These are phyloP conservation scores for Parascotia fuliginaria DNA, from an alignment of 2,888 invertebrate genomes.

Conservation along the genomic window DNA sequence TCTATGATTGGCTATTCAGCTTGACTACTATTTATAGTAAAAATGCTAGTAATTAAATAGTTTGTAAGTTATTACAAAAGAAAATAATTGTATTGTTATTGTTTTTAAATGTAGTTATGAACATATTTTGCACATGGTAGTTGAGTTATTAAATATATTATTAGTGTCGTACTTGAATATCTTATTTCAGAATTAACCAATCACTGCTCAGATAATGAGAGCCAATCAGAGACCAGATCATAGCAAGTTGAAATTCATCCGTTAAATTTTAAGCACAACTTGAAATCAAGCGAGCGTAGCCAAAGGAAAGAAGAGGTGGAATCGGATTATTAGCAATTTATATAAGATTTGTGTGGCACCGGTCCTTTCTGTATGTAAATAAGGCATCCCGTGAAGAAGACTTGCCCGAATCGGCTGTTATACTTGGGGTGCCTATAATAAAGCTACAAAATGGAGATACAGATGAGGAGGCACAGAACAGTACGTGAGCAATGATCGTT, in stretches of 20 bases:
- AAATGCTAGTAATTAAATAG: too few relatives aligned
- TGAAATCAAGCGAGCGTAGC: constrained; percentile 13
- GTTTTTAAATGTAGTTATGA: too few relatives aligned
- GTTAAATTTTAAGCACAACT: constrained; percentile 36
- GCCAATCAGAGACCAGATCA: constrained; percentile 26
- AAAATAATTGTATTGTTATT: too few relatives aligned
- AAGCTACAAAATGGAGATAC: constrained; percentile 61
- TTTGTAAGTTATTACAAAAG: too few relatives aligned
- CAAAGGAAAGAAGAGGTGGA: background rate
- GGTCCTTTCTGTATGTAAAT: constrained; percentile 22
- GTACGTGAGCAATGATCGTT: constrained; percentile 50
- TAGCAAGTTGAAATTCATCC: constrained; percentile 21
- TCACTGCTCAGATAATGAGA: constrained; percentile 3
- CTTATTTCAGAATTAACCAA: constrained; percentile 16
- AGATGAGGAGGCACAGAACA: constrained; percentile 63
- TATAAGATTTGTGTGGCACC: background rate
- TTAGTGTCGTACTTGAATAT: too few relatives aligned
- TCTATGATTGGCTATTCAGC: too few relatives aligned
- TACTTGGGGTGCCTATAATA: too few relatives aligned
- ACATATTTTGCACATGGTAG: too few relatives aligned
- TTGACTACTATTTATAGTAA: too few relatives aligned
- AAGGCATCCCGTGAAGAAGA: background rate
- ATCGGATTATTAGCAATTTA: background rate
- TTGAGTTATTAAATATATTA: too few relatives aligned
- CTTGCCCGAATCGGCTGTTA: too few relatives aligned